Evolutionary conservation across 1,140 invertebrate species (phyloP).

Genomic region (Berghia stephanieae): DNA sequence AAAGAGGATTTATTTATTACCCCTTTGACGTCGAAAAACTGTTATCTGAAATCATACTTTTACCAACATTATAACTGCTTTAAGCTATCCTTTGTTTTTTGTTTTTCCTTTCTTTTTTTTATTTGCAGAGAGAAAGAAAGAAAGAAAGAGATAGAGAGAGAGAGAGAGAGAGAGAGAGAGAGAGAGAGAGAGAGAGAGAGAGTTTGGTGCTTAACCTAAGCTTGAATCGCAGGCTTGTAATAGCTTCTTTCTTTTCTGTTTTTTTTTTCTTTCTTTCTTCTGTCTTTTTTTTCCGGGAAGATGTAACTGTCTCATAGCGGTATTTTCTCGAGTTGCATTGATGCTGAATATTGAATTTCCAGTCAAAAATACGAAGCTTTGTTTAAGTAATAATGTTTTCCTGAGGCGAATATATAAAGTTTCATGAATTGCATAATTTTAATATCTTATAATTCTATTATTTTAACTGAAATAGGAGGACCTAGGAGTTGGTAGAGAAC

Average conservation of each 20-base stretch:
- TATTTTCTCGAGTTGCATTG: neutral
- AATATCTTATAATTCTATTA: too few species aligned
- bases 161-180: neutral
- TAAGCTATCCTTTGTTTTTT: neutral
- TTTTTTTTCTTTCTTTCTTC: constrained; percentile 6
- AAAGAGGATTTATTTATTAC: too few species aligned
- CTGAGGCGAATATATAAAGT: too few species aligned
- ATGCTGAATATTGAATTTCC: too few species aligned
- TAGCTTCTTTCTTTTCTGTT: neutral
- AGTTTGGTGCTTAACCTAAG: neutral
- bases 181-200: constrained; percentile 13
- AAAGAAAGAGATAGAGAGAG: neutral
- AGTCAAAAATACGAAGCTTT: too few species aligned
- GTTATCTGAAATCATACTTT: neutral
- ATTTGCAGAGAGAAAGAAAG: neutral
- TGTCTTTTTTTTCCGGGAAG: neutral
- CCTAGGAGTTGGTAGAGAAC: too few species aligned
- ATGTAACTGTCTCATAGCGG: neutral
- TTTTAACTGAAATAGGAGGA: too few species aligned
- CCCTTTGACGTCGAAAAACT: neutral
- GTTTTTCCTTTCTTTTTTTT: neutral
- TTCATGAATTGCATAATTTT: too few species aligned
- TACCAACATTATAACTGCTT: neutral
- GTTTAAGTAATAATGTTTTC: too few species aligned
- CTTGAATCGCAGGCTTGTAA: neutral